Evolutionary conservation across 92 coral and sea anemone genomes (phyloP).

Genomic region (Montipora capitata): DNA sequence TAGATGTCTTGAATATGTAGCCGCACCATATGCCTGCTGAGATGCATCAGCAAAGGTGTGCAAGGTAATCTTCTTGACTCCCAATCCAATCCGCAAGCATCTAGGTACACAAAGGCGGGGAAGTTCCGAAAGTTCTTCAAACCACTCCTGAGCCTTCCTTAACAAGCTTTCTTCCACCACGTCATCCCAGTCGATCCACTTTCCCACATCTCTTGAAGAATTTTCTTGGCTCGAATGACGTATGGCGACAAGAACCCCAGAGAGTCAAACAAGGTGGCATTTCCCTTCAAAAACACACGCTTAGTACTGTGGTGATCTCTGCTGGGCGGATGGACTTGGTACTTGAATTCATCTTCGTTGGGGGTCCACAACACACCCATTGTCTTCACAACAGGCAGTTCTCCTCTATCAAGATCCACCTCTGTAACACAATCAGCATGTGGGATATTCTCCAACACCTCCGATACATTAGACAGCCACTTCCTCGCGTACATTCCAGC

Average conservation of each 20-base stretch:
- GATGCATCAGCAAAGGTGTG: conserved; percentile 65
- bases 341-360: conserved; percentile 70
- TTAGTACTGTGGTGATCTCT: conserved; percentile 38
- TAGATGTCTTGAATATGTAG: background rate
- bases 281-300: conserved; percentile 71
- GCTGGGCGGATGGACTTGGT: conserved; percentile 58
- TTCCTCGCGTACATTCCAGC: conserved; percentile 78
- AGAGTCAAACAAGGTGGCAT: conserved; percentile 71
- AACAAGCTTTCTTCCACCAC: conserved; percentile 28
- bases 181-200: conserved; percentile 77
- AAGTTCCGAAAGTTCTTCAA: conserved; percentile 20
- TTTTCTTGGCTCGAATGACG: conserved; percentile 55
- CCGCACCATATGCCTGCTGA: conserved; percentile 61
- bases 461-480: conserved; percentile 65
- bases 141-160: background rate
- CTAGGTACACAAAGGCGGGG: background rate
- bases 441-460: conserved; percentile 66
- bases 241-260: conserved; percentile 68
- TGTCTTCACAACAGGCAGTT: conserved; percentile 74
- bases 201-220: conserved; percentile 63
- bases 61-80: background rate
- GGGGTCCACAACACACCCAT: conserved; percentile 68
- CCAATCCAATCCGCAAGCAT: background rate
- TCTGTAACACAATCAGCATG: conserved; percentile 64
- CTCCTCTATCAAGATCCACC: conserved; percentile 66